Base-by-base conservation (phyloP, 2,797 vertebrate genomes). In the Pangasius larnaudii region DNA sequence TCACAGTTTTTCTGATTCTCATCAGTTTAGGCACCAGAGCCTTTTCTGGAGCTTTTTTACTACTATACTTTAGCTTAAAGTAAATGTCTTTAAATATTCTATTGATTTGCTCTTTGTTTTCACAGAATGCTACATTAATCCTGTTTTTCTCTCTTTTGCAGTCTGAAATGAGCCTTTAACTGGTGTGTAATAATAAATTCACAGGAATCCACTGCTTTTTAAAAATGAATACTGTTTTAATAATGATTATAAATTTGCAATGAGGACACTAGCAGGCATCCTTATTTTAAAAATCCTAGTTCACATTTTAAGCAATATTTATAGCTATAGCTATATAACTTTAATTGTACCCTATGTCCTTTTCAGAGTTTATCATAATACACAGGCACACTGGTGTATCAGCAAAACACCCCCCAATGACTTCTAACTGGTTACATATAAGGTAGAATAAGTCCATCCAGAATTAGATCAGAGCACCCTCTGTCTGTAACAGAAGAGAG, bases 401-500 rank as follows among this genome's bases (percentile, higher is more conserved):
- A 74, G 71, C 22, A 27, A 27, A 46, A 74, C 39, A 27, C 11
- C 22, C 16, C 71, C 71, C n/a, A 78, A 19, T 53, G 49, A 56
- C 46, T 14, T 75, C 72, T 49, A 72, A 72, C 67, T 49, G 24
- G 42, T 75, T 75, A 46, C 5, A 49, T 14, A 78, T 19, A 2
- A 10, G 75, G 27, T 0, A 33, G n/a, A 78, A 78, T 18, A 30
- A n/a, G 75, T 30, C 39, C 27, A 49, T 49, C 49, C 8, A 1
- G 11, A 53, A 78, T 78, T 19, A 78, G 75, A 53, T 56, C 49
- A 56, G n/a, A 19, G 14, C 75, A 77, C 46, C 14, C 27, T 51
- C 42, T 77, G 74, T 53, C 74, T 53, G 16, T 51, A 80, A 85
- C 49, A 51, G 72, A 72, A 86, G 67, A 85, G 69, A 87, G 85